These are phyloP conservation scores for Numenius phaeopus DNA, from an alignment of 2,797 vertebrate genomes.

Conservation along the genomic window DNA sequence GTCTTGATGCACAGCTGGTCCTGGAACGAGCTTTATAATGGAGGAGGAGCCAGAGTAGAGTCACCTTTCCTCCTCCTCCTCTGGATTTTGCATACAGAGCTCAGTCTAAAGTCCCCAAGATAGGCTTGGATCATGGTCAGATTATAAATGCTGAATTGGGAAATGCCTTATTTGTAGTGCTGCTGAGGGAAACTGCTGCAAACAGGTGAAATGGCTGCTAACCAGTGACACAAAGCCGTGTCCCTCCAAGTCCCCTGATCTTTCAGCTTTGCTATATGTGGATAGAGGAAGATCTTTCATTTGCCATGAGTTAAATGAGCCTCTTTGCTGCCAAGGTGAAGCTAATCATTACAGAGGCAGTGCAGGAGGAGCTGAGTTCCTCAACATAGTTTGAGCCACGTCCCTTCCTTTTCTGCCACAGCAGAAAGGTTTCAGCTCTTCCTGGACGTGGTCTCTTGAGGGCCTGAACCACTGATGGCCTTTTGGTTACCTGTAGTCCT, in stretches of 20 bases:
- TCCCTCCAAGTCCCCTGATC: not conserved
- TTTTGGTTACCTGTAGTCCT: not conserved
- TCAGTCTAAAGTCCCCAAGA: not conserved
- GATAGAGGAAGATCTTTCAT: not conserved
- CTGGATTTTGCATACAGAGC: not conserved
- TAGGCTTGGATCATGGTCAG: not conserved
- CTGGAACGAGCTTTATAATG: not conserved
- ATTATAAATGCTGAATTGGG: not conserved
- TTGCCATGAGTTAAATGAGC: not conserved
- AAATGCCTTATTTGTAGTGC: not conserved
- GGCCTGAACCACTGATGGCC: not conserved
- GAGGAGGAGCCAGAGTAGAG: not conserved
- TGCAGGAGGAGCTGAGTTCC: not conserved
- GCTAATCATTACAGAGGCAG: not conserved
- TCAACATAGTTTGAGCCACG: not conserved
- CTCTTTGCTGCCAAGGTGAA: not conserved
- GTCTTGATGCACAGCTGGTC: not conserved
- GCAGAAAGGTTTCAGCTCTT: not conserved
- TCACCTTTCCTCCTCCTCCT: not conserved
- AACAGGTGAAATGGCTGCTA: not conserved
- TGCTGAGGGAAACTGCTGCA: not conserved
- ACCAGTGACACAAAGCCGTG: not conserved
- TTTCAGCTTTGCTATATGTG: not conserved
- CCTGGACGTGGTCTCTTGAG: not conserved
- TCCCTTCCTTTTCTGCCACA: not conserved